Conservation (phyloP, 1,140 invertebrate species). For the Nasonia longicornis region DNA sequence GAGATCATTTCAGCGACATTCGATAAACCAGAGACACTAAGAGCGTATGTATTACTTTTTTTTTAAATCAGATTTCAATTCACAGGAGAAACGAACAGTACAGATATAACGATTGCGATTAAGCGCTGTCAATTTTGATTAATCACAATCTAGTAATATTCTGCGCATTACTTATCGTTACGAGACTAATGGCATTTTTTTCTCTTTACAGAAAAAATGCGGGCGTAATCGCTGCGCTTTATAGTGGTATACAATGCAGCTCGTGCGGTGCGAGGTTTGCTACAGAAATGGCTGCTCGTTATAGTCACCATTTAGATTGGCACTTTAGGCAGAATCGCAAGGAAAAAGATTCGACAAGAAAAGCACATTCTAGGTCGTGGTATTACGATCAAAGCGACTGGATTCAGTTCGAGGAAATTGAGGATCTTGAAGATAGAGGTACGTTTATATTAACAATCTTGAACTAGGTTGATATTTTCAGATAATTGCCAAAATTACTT, state of each 20-base stretch:
- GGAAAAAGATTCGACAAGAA: constrained; percentile 85
- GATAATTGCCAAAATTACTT: background rate
- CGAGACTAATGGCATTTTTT: background rate
- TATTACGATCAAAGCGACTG: constrained; percentile 92
- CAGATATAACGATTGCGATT: background rate
- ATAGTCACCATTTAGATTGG: constrained; percentile 96
- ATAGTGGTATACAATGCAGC: constrained; percentile 92
- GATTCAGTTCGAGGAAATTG: constrained; percentile 94
- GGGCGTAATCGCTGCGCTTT: constrained; percentile 77
- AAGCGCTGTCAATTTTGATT: background rate
- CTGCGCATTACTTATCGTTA: background rate
- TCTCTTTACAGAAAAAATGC: constrained; percentile 72
- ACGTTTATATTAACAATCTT: constrained; percentile 31
- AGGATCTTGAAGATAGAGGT: constrained; percentile 92
- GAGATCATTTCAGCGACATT: constrained; percentile 76
- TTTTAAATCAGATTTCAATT: background rate
- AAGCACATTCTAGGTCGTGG: constrained; percentile 88
- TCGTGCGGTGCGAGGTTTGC: constrained; percentile 93
- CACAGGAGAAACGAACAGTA: no score
- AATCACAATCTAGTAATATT: background rate
- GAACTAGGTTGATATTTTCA: background rate
- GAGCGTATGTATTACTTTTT: constrained; percentile 70
- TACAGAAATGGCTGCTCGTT: constrained; percentile 86
- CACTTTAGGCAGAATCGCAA: constrained; percentile 94
- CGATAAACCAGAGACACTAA: constrained; percentile 78